These are phyloP conservation scores for Coluber constrictor DNA, from an alignment of 2,797 vertebrate genomes.

Conservation along the genomic window DNA sequence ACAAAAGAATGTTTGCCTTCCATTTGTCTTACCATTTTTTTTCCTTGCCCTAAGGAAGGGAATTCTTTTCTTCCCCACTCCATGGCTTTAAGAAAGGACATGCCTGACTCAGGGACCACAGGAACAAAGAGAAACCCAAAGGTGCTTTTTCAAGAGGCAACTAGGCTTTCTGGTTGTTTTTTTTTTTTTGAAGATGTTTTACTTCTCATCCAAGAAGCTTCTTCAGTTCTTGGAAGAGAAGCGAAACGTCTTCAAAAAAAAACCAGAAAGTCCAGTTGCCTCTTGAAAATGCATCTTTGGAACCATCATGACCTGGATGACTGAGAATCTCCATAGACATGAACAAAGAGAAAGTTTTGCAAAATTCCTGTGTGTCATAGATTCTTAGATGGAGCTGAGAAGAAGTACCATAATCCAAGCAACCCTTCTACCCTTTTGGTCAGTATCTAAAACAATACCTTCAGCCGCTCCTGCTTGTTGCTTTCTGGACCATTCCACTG, in stretches of 20 bases:
- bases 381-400: background rate
- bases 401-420: background rate
- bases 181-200: too few species aligned
- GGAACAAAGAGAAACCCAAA: background rate
- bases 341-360: background rate
- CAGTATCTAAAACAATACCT: slow-evolving; percentile 64
- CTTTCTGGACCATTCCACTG: slow-evolving; percentile 90
- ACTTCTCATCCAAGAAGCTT: too few species aligned
- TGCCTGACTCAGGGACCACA: background rate
- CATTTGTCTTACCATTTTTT: background rate
- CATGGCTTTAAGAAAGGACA: background rate
- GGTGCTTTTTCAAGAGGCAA: too few species aligned
- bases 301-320: too few species aligned
- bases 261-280: too few species aligned
- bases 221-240: too few species aligned
- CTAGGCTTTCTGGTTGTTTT: too few species aligned
- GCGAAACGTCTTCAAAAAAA: too few species aligned
- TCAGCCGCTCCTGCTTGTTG: slow-evolving; percentile 82
- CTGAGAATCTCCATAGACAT: too few species aligned
- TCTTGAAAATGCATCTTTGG: too few species aligned
- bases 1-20: background rate
- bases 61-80: background rate
- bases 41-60: background rate
- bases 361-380: background rate
- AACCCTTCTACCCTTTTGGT: fast-evolving